A percentile compares a stretch with the other conserved stretches of the same genome.
phyloP scores from a whole-genome alignment of 1,140 invertebrate genomes.

The Zaprionus ornatus region DNA sequence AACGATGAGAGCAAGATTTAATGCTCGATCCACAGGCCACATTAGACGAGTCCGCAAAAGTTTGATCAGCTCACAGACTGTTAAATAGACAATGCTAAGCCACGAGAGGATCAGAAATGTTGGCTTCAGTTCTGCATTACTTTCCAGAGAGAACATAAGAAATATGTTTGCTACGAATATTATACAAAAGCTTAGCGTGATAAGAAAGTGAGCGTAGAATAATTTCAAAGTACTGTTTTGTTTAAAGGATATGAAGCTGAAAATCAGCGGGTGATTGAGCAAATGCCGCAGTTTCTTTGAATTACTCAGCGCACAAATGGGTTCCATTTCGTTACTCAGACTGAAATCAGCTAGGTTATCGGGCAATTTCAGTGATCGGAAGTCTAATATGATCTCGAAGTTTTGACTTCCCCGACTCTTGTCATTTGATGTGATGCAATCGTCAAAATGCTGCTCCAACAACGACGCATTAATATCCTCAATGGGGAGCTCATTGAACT shows the following conservation, averaged over 20 bases:
- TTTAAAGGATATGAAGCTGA: conserved; percentile 90
- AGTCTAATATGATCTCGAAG: conserved; percentile 89
- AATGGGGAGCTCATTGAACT: conserved; percentile 87
- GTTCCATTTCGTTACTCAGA: conserved; percentile 32
- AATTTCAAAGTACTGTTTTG: conserved; percentile 89
- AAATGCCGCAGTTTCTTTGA: conserved; percentile 86
- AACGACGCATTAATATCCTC: conserved; percentile 87
- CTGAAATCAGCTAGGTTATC: not conserved
- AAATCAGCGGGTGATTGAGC: conserved; percentile 90
- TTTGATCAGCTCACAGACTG: conserved; percentile 84
- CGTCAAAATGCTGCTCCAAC: conserved; percentile 88
- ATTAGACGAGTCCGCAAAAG: conserved; percentile 85
- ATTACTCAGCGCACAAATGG: conserved; percentile 87
- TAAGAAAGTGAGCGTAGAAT: conserved; percentile 88
- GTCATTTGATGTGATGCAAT: conserved; percentile 86
- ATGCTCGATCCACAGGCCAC: conserved; percentile 37
- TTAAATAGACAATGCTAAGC: conserved; percentile 84
- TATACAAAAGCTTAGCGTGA: conserved; percentile 88
- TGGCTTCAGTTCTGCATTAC: conserved; percentile 72
- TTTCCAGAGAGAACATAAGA: conserved; percentile 52
- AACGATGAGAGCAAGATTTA: not conserved
- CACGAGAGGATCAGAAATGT: conserved; percentile 79
- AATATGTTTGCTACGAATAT: conserved; percentile 87
- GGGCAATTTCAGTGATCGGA: conserved; percentile 86
- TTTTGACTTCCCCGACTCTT: conserved; percentile 86